Evolutionary conservation across 2,888 invertebrate species (phyloP).

Genomic region (Myopa tessellatipennis): DNA sequence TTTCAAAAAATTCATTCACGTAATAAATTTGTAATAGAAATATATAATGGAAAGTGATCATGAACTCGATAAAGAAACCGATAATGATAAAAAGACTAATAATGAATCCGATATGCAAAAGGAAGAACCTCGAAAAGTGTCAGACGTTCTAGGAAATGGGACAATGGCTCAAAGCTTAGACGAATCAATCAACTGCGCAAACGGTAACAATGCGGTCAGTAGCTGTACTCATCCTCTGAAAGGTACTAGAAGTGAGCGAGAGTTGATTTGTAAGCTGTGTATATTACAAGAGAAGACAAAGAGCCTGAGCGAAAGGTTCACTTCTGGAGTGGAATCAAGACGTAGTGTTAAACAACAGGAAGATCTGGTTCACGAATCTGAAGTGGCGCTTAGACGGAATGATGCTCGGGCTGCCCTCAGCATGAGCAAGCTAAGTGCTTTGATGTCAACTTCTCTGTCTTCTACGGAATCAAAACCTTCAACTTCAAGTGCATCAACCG

Average conservation of each 20-base stretch:
- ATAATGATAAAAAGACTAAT: not conserved
- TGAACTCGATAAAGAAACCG: not conserved
- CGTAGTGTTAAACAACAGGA: slow-evolving; percentile 37
- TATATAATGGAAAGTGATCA: slow-evolving; percentile 25
- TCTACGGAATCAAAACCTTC: not conserved
- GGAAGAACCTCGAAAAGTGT: not conserved
- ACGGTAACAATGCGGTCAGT: not conserved
- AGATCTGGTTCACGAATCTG: slow-evolving; percentile 7
- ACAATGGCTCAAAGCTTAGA: not conserved
- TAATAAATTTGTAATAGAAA: not conserved
- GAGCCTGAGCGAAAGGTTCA: slow-evolving; percentile 41
- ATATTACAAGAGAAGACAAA: slow-evolving; percentile 42
- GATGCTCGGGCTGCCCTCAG: slow-evolving; percentile 31
- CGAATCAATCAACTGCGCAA: not conserved
- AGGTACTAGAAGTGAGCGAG: not conserved
- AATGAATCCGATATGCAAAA: not conserved
- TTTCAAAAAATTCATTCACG: slow-evolving; percentile 25
- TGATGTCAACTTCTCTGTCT: not conserved
- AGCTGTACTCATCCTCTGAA: not conserved
- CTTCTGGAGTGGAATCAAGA: slow-evolving; percentile 22
- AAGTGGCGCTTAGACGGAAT: slow-evolving; percentile 29
- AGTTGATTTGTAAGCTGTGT: slow-evolving; percentile 23
- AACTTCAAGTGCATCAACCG: not conserved
- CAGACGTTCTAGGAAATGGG: not conserved
- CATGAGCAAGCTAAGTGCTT: slow-evolving; percentile 21